phyloP scores from a whole-genome alignment of 2,797 vertebrate genomes.

The Mus spretus region DNA sequence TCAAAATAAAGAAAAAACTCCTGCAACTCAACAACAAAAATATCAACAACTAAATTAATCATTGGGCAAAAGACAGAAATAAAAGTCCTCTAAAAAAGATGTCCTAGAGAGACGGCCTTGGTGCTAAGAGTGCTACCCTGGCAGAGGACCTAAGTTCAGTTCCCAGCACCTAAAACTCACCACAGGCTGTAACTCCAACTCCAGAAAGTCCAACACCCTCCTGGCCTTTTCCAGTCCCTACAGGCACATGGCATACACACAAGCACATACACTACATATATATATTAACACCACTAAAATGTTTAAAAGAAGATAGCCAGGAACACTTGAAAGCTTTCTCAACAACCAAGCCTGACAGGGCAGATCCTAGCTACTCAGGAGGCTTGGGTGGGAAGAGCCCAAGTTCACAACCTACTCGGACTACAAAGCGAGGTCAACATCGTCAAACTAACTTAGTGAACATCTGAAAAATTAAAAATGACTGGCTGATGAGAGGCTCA shows the following conservation, averaged over 20 bases:
- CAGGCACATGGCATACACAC: too few relatives aligned
- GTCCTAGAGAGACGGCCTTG: background rate
- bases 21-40: constrained; percentile 29
- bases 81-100: background rate
- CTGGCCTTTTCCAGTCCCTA: background rate
- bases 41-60: constrained; percentile 3
- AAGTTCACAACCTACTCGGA: background rate
- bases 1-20: background rate
- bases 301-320: background rate
- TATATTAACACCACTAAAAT: background rate
- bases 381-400: background rate
- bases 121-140: background rate
- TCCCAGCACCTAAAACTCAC: too few relatives aligned
- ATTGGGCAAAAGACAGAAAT: background rate
- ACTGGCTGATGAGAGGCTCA: background rate
- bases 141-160: background rate
- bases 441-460: background rate
- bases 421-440: background rate
- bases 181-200: background rate
- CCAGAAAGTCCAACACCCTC: too few relatives aligned
- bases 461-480: background rate
- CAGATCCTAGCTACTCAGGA: background rate
- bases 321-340: background rate
- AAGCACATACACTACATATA: background rate
- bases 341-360: background rate